These are phyloP conservation scores for Propsilocerus akamusi DNA, from an alignment of 1,140 invertebrate genomes.

Conservation along the genomic window DNA sequence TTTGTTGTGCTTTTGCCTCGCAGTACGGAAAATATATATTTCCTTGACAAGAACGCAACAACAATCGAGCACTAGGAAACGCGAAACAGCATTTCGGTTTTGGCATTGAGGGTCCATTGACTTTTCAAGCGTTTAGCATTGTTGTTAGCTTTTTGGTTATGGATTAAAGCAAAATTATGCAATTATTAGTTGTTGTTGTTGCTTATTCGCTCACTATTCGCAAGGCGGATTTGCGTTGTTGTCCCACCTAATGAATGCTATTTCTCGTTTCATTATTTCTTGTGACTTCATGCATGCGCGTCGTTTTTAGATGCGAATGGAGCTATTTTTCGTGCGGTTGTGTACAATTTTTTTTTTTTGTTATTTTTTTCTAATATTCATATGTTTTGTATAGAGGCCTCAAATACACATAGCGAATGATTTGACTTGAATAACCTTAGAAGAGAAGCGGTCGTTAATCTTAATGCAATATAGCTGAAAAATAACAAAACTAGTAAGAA, in stretches of 20 bases:
- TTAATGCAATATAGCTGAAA: conserved; percentile 3
- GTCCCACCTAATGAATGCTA: too few relatives aligned
- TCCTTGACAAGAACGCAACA: too few relatives aligned
- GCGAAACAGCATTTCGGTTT: too few relatives aligned
- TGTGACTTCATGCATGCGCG: too few relatives aligned
- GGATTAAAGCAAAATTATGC: background rate
- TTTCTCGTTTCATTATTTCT: too few relatives aligned
- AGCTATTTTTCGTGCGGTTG: background rate
- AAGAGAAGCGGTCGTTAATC: conserved; percentile 3
- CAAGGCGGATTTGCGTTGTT: background rate
- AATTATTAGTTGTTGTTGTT: background rate
- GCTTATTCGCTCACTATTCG: background rate
- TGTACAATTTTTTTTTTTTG: background rate
- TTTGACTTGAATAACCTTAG: conserved; percentile 4
- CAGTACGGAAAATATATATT: too few relatives aligned
- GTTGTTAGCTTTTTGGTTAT: background rate
- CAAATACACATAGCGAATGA: background rate
- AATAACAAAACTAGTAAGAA: too few relatives aligned
- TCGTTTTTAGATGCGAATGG: too few relatives aligned
- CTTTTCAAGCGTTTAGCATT: too few relatives aligned
- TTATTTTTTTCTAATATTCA: background rate
- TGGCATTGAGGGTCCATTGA: conserved; percentile 1
- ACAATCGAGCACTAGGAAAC: too few relatives aligned
- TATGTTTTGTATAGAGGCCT: background rate
- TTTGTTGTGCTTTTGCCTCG: too few relatives aligned